A percentile compares a stretch with the other conserved stretches of the same genome.
phyloP scores from a whole-genome alignment of 2,113 vertebrate species.

The Tragulus kanchil region DNA sequence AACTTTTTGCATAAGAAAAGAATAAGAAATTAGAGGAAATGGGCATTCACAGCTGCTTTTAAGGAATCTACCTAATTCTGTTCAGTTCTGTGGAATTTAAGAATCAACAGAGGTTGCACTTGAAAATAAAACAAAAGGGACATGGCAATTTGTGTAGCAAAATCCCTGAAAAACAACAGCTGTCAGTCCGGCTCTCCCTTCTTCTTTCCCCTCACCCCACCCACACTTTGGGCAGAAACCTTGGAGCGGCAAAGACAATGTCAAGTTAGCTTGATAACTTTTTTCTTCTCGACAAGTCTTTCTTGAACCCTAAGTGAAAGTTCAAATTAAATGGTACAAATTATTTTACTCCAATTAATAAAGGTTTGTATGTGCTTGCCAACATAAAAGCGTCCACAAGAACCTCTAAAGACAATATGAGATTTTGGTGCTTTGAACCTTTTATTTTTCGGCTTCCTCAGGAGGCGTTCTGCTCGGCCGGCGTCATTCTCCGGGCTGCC shows the following conservation, averaged over 20 bases:
- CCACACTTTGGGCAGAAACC: not conserved
- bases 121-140: not conserved
- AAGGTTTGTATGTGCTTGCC: not conserved
- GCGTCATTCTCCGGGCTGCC: not conserved
- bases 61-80: not conserved
- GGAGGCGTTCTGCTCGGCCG: not conserved
- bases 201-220: not conserved
- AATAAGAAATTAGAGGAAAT: not conserved
- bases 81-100: not conserved
- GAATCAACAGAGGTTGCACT: not conserved
- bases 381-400: not conserved
- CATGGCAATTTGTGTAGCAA: not conserved
- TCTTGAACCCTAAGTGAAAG: slow-evolving; percentile 42
- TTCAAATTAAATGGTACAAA: slow-evolving; percentile 19
- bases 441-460: not conserved
- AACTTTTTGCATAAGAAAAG: not conserved
- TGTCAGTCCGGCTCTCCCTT: not conserved
- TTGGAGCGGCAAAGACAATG: not conserved
- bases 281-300: not conserved
- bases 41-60: not conserved
- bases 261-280: slow-evolving; percentile 8
- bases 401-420: not conserved
- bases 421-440: slow-evolving; percentile 1
- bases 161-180: too few species aligned
- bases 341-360: slow-evolving; percentile 1